Percentiles rank a stretch among this genome's conserved stretches.
phyloP scores from a whole-genome alignment of 1,140 invertebrate species.

The Drosophila busckii region DNA sequence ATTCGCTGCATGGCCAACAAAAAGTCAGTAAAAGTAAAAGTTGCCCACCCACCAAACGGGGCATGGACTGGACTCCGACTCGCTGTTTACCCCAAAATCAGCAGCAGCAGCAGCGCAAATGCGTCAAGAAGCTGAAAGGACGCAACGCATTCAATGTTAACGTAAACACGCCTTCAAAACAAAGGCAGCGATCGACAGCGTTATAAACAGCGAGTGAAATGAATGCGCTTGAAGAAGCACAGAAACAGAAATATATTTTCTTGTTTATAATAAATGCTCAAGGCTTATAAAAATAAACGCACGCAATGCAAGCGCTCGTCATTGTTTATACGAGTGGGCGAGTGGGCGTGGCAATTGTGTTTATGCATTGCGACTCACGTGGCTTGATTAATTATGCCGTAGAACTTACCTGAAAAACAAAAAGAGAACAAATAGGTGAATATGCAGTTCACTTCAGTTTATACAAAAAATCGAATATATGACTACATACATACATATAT shows the following conservation, averaged over 20 bases:
- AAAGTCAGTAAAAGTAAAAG: slow-evolving; percentile 51
- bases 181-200: background rate
- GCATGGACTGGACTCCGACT: slow-evolving; percentile 22
- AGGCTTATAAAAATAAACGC: slow-evolving; percentile 52
- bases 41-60: slow-evolving; percentile 23
- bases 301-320: slow-evolving; percentile 22
- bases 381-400: slow-evolving; percentile 52
- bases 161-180: slow-evolving; percentile 49
- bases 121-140: slow-evolving; percentile 43
- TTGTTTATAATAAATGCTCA: slow-evolving; percentile 50
- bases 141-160: slow-evolving; percentile 54
- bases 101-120: slow-evolving; percentile 45
- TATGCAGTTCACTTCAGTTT: too few relatives aligned
- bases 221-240: slow-evolving; percentile 21
- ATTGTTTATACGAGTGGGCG: slow-evolving; percentile 36
- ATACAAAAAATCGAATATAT: too few relatives aligned
- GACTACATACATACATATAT: too few relatives aligned
- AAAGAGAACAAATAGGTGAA: slow-evolving; percentile 31
- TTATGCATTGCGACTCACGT: slow-evolving; percentile 35
- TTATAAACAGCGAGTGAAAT: slow-evolving; percentile 25
- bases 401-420: slow-evolving; percentile 49
- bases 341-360: slow-evolving; percentile 29
- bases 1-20: background rate
- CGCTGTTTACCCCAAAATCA: slow-evolving; percentile 42
- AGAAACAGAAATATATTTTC: slow-evolving; percentile 20